These are phyloP conservation scores for Polydrusus tereticollis DNA, from an alignment of 2,888 invertebrate genomes.

Conservation along the genomic window DNA sequence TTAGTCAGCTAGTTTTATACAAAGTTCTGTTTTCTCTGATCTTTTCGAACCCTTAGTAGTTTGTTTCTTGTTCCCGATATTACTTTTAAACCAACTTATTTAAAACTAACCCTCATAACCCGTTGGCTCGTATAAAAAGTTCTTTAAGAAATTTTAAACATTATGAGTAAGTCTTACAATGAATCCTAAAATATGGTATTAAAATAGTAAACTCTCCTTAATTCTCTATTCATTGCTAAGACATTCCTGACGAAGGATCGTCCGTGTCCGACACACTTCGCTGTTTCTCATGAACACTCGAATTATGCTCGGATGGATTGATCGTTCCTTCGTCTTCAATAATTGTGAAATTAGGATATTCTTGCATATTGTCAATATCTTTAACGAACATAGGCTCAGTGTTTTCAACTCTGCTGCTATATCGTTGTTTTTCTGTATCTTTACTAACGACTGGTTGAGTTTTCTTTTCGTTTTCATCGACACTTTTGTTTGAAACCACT, in stretches of 20 bases:
- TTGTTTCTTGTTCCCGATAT: too few relatives aligned
- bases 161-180: slow-evolving; percentile 28
- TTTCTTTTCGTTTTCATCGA: slow-evolving; percentile 63
- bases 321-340: slow-evolving; percentile 14
- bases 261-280: slow-evolving; percentile 63
- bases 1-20: too few relatives aligned
- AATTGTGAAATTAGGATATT: slow-evolving; percentile 45
- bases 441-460: slow-evolving; percentile 65
- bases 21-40: too few relatives aligned
- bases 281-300: slow-evolving; percentile 46
- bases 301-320: slow-evolving; percentile 39
- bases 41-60: too few relatives aligned
- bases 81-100: not conserved
- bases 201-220: slow-evolving; percentile 20
- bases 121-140: slow-evolving; percentile 34
- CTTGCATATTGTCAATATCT: slow-evolving; percentile 61
- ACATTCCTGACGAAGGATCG: slow-evolving; percentile 68
- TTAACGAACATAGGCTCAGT: slow-evolving; percentile 67
- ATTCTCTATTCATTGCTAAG: slow-evolving; percentile 59
- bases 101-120: slow-evolving; percentile 17
- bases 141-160: slow-evolving; percentile 32
- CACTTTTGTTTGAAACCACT: slow-evolving; percentile 65
- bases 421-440: slow-evolving; percentile 65
- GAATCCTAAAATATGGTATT: slow-evolving; percentile 25
- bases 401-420: slow-evolving; percentile 66